phyloP scores from a whole-genome alignment of 2,113 vertebrate species.

The Epinephelus moara region DNA sequence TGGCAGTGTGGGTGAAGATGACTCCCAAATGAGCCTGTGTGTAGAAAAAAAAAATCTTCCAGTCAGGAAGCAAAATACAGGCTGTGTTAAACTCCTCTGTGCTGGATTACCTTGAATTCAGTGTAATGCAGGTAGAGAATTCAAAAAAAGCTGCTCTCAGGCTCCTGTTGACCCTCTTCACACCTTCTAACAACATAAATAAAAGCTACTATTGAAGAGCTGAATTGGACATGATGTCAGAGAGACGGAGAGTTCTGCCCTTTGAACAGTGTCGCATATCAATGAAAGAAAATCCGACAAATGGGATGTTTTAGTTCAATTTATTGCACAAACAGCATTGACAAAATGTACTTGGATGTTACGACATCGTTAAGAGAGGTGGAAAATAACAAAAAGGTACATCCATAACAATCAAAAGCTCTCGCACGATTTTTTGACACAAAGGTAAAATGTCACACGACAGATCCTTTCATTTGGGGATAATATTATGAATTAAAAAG shows the following conservation, averaged over 20 bases:
- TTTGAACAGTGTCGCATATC: neutral
- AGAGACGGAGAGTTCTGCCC: neutral
- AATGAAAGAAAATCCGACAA: neutral
- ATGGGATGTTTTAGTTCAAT: slow-evolving; percentile 69
- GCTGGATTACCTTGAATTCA: slow-evolving; percentile 61
- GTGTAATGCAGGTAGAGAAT: slow-evolving; percentile 26
- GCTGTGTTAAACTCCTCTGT: slow-evolving; percentile 48
- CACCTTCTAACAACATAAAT: slow-evolving; percentile 40
- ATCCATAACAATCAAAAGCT: slow-evolving; percentile 62
- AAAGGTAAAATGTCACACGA: slow-evolving; percentile 26
- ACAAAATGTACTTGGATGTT: slow-evolving; percentile 82
- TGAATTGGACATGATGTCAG: slow-evolving; percentile 16
- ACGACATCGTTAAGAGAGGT: slow-evolving; percentile 68
- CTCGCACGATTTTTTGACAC: slow-evolving; percentile 57
- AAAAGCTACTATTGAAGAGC: slow-evolving; percentile 19
- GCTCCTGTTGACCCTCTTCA: slow-evolving; percentile 31
- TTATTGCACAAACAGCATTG: slow-evolving; percentile 87
- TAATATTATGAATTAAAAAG: slow-evolving; percentile 21
- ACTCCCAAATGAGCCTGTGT: slow-evolving; percentile 72
- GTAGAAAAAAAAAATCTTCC: slow-evolving; percentile 14
- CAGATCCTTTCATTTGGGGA: slow-evolving; percentile 43
- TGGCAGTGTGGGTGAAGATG: slow-evolving; percentile 74
- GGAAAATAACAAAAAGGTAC: slow-evolving; percentile 67
- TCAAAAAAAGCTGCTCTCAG: slow-evolving; percentile 42
- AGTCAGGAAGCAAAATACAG: slow-evolving; percentile 55